Conservation (phyloP, 2,113 vertebrate genomes). For the Gadus chalcogrammus region DNA sequence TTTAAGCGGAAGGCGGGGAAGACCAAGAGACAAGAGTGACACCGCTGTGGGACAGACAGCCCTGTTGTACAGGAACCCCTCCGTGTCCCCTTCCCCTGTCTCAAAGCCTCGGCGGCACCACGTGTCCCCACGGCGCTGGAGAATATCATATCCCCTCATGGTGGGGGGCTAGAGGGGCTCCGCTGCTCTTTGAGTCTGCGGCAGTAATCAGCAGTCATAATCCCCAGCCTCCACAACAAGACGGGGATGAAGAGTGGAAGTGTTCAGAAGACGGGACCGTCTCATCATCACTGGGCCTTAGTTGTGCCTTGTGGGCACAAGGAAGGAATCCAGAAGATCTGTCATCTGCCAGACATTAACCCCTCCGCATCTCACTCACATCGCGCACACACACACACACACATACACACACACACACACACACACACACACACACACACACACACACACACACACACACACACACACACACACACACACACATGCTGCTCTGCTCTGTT, state of each 20-base stretch:
- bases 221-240: conserved; percentile 71
- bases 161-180: conserved; percentile 78
- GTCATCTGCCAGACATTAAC: conserved; percentile 92
- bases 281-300: conserved; percentile 35
- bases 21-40: conserved; percentile 40
- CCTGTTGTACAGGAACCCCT: no score
- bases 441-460: background rate
- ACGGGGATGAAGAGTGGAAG: conserved; percentile 75
- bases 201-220: conserved; percentile 85
- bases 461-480: background rate
- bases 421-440: background rate
- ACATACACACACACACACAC: conserved; percentile 11
- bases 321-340: conserved; percentile 84
- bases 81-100: no score
- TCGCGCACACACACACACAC: conserved; percentile 18
- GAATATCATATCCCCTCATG: conserved; percentile 92
- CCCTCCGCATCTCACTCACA: conserved; percentile 53
- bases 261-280: conserved; percentile 70
- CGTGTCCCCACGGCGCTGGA: conserved; percentile 50
- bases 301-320: conserved; percentile 84
- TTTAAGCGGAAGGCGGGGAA: conserved; percentile 53
- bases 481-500: conserved; percentile 22
- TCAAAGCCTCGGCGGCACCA: no score
- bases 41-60: conserved; percentile 70
- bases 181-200: conserved; percentile 86